These are phyloP conservation scores for Caenorhabditis zanzibari DNA, from an alignment of 2,888 invertebrate species.

Conservation along the genomic window DNA sequence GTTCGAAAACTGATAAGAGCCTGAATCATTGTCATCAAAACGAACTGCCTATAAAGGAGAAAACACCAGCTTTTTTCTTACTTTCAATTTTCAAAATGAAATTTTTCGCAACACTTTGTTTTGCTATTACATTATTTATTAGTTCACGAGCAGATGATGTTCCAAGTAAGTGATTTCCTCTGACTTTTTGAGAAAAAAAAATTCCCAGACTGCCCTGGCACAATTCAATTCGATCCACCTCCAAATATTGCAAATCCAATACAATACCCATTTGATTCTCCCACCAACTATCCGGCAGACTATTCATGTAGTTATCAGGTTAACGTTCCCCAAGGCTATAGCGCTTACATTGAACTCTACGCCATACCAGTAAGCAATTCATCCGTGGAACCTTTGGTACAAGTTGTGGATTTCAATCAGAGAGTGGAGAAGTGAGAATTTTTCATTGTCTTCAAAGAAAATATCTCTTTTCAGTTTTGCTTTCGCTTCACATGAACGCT, in stretches of 20 bases:
- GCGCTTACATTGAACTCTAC: background rate
- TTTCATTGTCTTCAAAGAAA: background rate
- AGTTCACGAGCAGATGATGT: too few relatives aligned
- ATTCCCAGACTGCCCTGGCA: background rate
- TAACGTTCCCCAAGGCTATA: conserved; percentile 4
- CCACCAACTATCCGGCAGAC: background rate
- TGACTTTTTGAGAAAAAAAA: background rate
- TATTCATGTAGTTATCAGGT: background rate
- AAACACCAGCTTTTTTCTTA: too few relatives aligned
- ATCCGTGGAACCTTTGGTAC: too few relatives aligned
- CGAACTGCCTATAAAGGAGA: too few relatives aligned
- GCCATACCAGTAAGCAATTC: background rate
- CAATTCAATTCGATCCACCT: background rate
- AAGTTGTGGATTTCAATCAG: background rate
- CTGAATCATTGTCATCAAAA: too few relatives aligned
- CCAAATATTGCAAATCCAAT: background rate
- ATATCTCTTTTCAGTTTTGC: background rate
- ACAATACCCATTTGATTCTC: background rate
- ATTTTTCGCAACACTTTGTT: too few relatives aligned
- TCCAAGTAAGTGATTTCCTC: too few relatives aligned
- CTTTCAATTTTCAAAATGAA: too few relatives aligned
- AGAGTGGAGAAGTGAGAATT: conserved; percentile 5
- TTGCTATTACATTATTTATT: too few relatives aligned
- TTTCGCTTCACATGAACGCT: background rate
- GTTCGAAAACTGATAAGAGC: too few relatives aligned